phyloP scores from a whole-genome alignment of 2,797 vertebrate genomes.

The Syngnathus rostellatus region DNA sequence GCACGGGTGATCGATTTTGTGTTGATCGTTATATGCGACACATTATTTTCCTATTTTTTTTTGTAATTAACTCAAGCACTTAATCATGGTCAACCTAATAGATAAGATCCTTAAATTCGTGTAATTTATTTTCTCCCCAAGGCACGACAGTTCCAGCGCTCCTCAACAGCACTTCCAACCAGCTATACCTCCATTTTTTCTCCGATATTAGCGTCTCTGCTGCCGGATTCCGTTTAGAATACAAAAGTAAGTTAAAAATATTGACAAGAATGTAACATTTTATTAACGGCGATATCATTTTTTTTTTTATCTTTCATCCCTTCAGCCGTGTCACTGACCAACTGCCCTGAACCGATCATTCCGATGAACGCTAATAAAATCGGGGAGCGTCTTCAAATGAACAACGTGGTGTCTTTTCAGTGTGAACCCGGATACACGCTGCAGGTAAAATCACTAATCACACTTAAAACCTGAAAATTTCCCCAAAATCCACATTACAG shows the following conservation, averaged over 20 bases:
- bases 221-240: constrained; percentile 94
- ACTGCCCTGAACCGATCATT: constrained; percentile 85
- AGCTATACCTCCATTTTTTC: constrained; percentile 97
- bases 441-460: constrained; percentile 67
- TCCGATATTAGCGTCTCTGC: constrained; percentile 98
- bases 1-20: background rate
- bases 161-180: constrained; percentile 98
- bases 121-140: constrained; percentile 52
- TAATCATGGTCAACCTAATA: constrained; percentile 22
- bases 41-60: background rate
- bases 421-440: constrained; percentile 94
- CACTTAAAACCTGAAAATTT: too few species aligned
- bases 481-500: too few species aligned
- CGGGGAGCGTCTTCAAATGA: constrained; percentile 91
- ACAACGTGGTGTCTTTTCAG: constrained; percentile 93
- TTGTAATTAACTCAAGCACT: constrained; percentile 15
- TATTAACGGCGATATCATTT: background rate
- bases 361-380: constrained; percentile 88
- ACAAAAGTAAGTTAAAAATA: constrained; percentile 83
- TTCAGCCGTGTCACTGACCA: constrained; percentile 84
- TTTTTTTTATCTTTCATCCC: constrained; percentile 7
- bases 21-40: background rate
- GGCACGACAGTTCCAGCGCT: constrained; percentile 93
- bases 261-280: background rate
- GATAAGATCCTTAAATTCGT: constrained; percentile 31